phyloP scores from a whole-genome alignment of 2,113 vertebrate species.

The Galeopterus variegatus region DNA sequence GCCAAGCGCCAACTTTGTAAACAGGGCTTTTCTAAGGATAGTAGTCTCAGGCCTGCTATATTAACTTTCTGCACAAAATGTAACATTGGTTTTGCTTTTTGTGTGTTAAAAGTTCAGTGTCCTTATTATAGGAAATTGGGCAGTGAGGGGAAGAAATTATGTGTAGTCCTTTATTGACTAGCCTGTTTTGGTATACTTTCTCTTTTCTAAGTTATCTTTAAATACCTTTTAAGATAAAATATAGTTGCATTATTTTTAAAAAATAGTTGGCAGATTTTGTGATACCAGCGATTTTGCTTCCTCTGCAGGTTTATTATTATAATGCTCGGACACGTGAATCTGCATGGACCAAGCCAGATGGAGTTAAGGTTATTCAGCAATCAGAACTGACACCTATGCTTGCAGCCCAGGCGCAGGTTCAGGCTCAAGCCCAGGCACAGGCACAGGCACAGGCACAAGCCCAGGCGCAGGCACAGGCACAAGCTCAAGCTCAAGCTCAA shows the following conservation, averaged over 20 bases:
- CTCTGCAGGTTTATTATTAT: slow-evolving; percentile 95
- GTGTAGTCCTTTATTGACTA: background rate
- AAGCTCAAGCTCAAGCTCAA: slow-evolving; percentile 74
- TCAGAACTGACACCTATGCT: slow-evolving; percentile 96
- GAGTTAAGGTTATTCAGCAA: slow-evolving; percentile 99
- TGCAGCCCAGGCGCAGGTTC: slow-evolving; percentile 89
- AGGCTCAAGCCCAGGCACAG: too few relatives aligned
- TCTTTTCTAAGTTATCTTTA: slow-evolving; percentile 18
- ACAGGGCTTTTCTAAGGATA: slow-evolving; percentile 20
- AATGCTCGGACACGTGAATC: slow-evolving; percentile 98
- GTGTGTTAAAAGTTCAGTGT: background rate
- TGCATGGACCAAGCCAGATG: slow-evolving; percentile 97
- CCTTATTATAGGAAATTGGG: background rate
- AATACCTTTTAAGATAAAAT: slow-evolving; percentile 19
- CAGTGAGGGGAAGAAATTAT: background rate
- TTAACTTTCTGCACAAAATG: slow-evolving; percentile 24
- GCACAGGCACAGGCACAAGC: slow-evolving; percentile 85
- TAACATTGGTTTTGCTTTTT: slow-evolving; percentile 26
- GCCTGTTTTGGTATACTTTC: background rate
- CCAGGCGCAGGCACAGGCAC: slow-evolving; percentile 82
- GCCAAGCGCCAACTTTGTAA: background rate
- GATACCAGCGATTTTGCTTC: slow-evolving; percentile 45
- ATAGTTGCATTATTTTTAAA: slow-evolving; percentile 56
- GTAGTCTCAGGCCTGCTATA: background rate
- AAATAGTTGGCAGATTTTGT: slow-evolving; percentile 20